A percentile compares a stretch with the other conserved stretches of the same genome.
Evolutionary conservation across 2,888 invertebrate species (phyloP).

Genomic region (Boloria selene): DNA sequence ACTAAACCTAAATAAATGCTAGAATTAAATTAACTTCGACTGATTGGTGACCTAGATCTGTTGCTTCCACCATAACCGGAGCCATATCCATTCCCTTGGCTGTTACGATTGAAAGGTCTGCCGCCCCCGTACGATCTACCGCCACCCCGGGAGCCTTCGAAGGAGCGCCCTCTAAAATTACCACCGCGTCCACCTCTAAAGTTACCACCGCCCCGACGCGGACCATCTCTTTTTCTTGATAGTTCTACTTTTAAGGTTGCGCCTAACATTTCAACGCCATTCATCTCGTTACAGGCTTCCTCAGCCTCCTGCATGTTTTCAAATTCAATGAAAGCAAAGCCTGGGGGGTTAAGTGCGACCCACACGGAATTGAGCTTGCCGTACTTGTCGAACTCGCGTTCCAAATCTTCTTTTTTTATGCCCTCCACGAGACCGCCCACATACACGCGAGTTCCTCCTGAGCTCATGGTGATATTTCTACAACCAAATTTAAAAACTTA

Average conservation of each 20-base stretch:
- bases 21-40: slow-evolving; percentile 75
- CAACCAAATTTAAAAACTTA: slow-evolving; percentile 42
- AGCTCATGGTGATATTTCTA: slow-evolving; percentile 62
- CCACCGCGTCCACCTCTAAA: slow-evolving; percentile 80
- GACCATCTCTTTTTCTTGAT: slow-evolving; percentile 90
- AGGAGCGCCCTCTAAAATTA: slow-evolving; percentile 76
- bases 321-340: slow-evolving; percentile 97
- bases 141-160: slow-evolving; percentile 60
- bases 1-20: slow-evolving; percentile 80
- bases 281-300: slow-evolving; percentile 93
- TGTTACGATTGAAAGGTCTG: slow-evolving; percentile 72
- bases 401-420: slow-evolving; percentile 95
- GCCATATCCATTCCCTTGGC: slow-evolving; percentile 74
- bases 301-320: slow-evolving; percentile 94
- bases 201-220: slow-evolving; percentile 84
- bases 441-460: slow-evolving; percentile 89
- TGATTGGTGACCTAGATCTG: slow-evolving; percentile 78
- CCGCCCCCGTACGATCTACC: slow-evolving; percentile 53
- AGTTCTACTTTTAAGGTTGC: slow-evolving; percentile 94
- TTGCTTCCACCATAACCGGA: slow-evolving; percentile 75
- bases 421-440: slow-evolving; percentile 94
- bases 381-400: slow-evolving; percentile 94
- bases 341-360: slow-evolving; percentile 97
- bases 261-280: slow-evolving; percentile 93
- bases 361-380: slow-evolving; percentile 96